These are phyloP conservation scores for Phyllopteryx taeniolatus DNA, from an alignment of 2,113 vertebrate genomes.

Conservation along the genomic window DNA sequence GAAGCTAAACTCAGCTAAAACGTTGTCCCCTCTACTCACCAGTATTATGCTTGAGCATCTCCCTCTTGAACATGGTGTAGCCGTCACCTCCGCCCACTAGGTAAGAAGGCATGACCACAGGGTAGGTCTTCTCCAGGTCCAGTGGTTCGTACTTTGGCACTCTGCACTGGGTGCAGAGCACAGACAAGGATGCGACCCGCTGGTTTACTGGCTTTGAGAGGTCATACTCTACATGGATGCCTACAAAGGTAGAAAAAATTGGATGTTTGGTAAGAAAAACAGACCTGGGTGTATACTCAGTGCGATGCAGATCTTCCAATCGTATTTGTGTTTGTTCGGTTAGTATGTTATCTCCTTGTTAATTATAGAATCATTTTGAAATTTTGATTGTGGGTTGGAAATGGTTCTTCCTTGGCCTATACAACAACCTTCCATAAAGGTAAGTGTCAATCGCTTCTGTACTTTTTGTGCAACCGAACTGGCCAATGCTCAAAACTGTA, in stretches of 20 bases:
- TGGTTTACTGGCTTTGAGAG: slow-evolving; percentile 69
- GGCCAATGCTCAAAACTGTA: too few relatives aligned
- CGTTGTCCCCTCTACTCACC: slow-evolving; percentile 64
- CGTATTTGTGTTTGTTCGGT: not conserved
- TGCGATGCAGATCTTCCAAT: too few relatives aligned
- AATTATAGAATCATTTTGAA: not conserved
- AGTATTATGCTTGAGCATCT: slow-evolving; percentile 79
- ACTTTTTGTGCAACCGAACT: too few relatives aligned
- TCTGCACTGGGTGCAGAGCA: slow-evolving; percentile 83
- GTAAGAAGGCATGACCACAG: slow-evolving; percentile 77
- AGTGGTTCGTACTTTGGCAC: slow-evolving; percentile 81
- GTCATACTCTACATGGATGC: slow-evolving; percentile 83
- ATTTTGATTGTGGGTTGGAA: not conserved
- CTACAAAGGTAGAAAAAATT: slow-evolving; percentile 54
- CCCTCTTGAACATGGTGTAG: slow-evolving; percentile 79
- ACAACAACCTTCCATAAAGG: not conserved
- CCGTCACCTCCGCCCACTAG: slow-evolving; percentile 81
- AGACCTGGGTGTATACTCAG: not conserved
- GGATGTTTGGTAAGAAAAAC: not conserved
- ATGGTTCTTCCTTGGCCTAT: not conserved
- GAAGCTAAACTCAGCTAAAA: not conserved
- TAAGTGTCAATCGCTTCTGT: not conserved
- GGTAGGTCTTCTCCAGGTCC: slow-evolving; percentile 73
- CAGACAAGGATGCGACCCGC: slow-evolving; percentile 72
- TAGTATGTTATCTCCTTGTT: not conserved